Conservation (phyloP, 2,888 invertebrate genomes). For the Oscheius sp. region DNA sequence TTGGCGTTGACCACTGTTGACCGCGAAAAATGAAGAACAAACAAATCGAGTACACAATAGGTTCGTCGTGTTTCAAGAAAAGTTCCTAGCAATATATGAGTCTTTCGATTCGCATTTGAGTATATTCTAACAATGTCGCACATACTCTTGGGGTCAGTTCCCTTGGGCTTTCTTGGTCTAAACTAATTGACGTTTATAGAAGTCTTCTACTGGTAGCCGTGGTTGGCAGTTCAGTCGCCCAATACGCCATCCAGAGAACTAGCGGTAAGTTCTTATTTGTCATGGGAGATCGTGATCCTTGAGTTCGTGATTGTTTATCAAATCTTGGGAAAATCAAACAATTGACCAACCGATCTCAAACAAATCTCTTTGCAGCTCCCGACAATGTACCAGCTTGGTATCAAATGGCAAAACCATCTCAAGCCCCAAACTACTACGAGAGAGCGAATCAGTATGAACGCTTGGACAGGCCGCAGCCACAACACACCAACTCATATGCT, state of each 20-base stretch:
- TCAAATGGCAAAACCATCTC: constrained; percentile 51
- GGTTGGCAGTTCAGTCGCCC: constrained; percentile 34
- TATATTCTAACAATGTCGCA: not conserved
- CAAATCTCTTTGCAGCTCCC: constrained; percentile 10
- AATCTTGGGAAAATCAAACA: constrained; percentile 25
- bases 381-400: constrained; percentile 53
- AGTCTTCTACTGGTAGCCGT: constrained; percentile 33
- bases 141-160: not conserved
- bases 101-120: no score
- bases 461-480: constrained; percentile 24
- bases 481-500: constrained; percentile 27
- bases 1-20: constrained; percentile 30
- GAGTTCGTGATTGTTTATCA: constrained; percentile 22
- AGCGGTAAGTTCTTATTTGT: not conserved
- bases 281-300: constrained; percentile 12
- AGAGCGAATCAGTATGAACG: constrained; percentile 31
- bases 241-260: constrained; percentile 32
- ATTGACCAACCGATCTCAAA: constrained; percentile 10
- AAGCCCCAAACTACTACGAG: constrained; percentile 34
- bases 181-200: constrained; percentile 22
- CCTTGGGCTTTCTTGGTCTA: not conserved
- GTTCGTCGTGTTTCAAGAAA: not conserved
- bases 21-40: constrained; percentile 28
- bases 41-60: constrained; percentile 13
- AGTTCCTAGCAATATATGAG: no score